Percentiles rank a stretch among this genome's conserved stretches.
Conservation (phyloP, 2,113 vertebrate species). For the Leiothrix lutea region DNA sequence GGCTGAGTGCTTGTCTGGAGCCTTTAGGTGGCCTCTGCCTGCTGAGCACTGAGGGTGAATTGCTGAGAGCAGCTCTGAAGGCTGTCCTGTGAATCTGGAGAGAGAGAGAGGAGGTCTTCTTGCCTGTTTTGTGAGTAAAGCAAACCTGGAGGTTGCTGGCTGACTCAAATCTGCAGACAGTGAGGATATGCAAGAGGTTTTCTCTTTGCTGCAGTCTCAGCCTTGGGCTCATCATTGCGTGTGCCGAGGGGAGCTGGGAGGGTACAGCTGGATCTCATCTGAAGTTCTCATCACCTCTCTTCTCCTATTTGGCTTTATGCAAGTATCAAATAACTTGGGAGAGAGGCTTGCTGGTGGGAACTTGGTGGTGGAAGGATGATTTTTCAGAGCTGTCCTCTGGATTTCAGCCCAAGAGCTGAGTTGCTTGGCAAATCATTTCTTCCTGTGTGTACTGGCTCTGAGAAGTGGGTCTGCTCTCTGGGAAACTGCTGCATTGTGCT, state of each 20-base stretch:
- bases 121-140: not conserved
- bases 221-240: fast-evolving
- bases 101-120: not conserved
- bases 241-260: not conserved
- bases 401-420: slow-evolving; percentile 9
- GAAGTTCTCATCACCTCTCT: not conserved
- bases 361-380: not conserved
- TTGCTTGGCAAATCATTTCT: slow-evolving; percentile 19
- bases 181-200: not conserved
- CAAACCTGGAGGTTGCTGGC: not conserved
- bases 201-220: not conserved
- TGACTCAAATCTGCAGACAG: not conserved
- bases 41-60: not conserved
- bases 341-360: slow-evolving; percentile 18
- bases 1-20: not conserved
- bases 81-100: not conserved
- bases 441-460: not conserved
- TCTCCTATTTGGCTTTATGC: not conserved
- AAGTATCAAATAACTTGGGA: not conserved
- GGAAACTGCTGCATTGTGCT: not conserved
- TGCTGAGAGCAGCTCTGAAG: not conserved
- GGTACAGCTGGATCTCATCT: slow-evolving; percentile 22
- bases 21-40: not conserved
- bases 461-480: not conserved
- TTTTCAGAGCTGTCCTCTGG: slow-evolving; percentile 20